Evolutionary conservation across 2,888 invertebrate genomes (phyloP).

Genomic region (Mythimna vitellina): DNA sequence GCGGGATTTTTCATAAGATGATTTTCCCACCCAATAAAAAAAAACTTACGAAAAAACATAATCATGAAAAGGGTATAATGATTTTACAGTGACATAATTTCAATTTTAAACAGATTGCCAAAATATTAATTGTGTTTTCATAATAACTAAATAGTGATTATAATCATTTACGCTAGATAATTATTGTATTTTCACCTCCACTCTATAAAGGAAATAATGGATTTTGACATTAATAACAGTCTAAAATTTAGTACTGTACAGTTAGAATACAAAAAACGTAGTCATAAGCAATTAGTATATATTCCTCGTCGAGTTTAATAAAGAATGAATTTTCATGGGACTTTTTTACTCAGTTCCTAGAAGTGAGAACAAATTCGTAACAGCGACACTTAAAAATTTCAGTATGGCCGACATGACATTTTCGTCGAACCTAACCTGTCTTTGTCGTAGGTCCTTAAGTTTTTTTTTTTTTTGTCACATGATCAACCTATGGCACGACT

Average conservation of each 20-base stretch:
- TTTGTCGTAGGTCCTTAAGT: too few relatives aligned
- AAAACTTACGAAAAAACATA: too few relatives aligned
- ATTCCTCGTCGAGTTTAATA: not conserved
- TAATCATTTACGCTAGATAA: not conserved
- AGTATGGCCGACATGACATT: not conserved
- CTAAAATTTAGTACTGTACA: not conserved
- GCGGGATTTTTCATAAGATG: too few relatives aligned
- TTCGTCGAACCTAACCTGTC: too few relatives aligned
- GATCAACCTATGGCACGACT: too few relatives aligned
- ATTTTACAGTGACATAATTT: conserved; percentile 11
- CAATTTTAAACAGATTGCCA: conserved; percentile 21
- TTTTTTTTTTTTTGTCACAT: too few relatives aligned
- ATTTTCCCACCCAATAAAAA: too few relatives aligned
- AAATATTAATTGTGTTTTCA: not conserved
- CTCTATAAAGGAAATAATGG: not conserved
- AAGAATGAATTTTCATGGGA: not conserved
- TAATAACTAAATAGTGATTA: not conserved
- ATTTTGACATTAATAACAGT: not conserved
- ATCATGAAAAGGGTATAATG: too few relatives aligned
- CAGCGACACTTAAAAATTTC: not conserved
- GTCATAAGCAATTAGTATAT: not conserved
- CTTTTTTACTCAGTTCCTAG: not conserved
- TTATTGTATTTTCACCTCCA: not conserved
- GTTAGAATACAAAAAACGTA: not conserved
- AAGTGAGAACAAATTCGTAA: not conserved